Evolutionary conservation across 2,113 vertebrate species (phyloP), one percentile per base, ranked within the genome.

Genomic region (Panthera tigris): DNA sequence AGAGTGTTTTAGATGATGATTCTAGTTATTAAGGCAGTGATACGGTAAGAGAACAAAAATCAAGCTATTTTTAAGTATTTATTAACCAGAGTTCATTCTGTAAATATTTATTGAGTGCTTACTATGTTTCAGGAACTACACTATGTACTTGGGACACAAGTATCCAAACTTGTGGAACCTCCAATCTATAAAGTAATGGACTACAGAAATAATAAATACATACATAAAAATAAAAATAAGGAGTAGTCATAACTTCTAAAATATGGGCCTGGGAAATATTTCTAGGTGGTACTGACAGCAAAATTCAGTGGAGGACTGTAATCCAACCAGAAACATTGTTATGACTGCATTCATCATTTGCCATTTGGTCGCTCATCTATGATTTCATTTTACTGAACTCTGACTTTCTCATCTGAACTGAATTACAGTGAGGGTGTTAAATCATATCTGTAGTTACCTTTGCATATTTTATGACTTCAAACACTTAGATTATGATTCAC

Each of bases 341-440:
- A 50, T 45, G 27, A 33, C 52, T 93, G 21, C 27, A 33, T 78
- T 85, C 79, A 36, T 69, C 31, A 2, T 76, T 87, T 96, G 19
- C 63, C 81, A 61, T 97, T 93, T 92, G 65, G 71, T 94, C 65
- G 50, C 86, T 98, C 83, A 89, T 84, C 69, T 82, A 7, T 74
- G 82, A 89, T 83, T 97, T 94, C 39, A 85, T 96, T 95, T 88
- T 81, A 31, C 71, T 94, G 52, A 97, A 94, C 73, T 97, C 93
- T 95, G 65, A 65, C 79, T 91, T 90, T 93, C 66, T 94, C 23
- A 0, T 89, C 87, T 95, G 87, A 96, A 85, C 66, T 94, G 95
- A 98, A 97, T 98, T 95, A 82, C 90, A 97, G 63, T 83, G 81
- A 96, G 36, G 2, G 25, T 55, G 74, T 97, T 97, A 89, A 97